Conservation (phyloP, 2,888 invertebrate species). For the Tachina fera region DNA sequence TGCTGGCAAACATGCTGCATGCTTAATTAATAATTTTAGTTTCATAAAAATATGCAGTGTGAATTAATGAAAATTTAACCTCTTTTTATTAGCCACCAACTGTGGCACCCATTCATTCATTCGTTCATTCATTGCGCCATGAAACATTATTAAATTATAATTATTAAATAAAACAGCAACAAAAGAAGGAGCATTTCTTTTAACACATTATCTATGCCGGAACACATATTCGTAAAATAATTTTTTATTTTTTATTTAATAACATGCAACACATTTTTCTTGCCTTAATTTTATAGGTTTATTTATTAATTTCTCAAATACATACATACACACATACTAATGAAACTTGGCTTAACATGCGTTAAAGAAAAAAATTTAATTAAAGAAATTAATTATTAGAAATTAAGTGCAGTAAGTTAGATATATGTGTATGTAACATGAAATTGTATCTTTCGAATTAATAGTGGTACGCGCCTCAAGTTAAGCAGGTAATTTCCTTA, state of each 20-base stretch:
- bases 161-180: constrained; percentile 46
- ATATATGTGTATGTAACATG: constrained; percentile 19
- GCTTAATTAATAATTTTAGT: constrained; percentile 18
- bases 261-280: constrained; percentile 60
- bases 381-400: neutral
- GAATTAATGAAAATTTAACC: constrained; percentile 71
- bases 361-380: neutral
- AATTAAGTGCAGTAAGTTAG: constrained; percentile 59
- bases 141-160: constrained; percentile 64
- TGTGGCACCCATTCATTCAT: constrained; percentile 10
- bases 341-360: constrained; percentile 57
- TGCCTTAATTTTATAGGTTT: constrained; percentile 15
- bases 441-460: constrained; percentile 55
- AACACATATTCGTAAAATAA: constrained; percentile 60
- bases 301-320: constrained; percentile 9
- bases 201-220: constrained; percentile 57
- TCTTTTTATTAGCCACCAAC: constrained; percentile 58
- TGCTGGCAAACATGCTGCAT: constrained; percentile 9
- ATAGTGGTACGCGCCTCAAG: neutral
- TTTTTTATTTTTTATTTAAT: constrained; percentile 16
- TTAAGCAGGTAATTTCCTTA: constrained; percentile 62
- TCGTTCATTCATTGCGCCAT: neutral
- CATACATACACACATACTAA: constrained; percentile 21
- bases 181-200: constrained; percentile 24
- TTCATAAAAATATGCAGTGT: constrained; percentile 64